Evolutionary conservation across 2,888 invertebrate genomes (phyloP).

Genomic region (Thymelicus acteon): DNA sequence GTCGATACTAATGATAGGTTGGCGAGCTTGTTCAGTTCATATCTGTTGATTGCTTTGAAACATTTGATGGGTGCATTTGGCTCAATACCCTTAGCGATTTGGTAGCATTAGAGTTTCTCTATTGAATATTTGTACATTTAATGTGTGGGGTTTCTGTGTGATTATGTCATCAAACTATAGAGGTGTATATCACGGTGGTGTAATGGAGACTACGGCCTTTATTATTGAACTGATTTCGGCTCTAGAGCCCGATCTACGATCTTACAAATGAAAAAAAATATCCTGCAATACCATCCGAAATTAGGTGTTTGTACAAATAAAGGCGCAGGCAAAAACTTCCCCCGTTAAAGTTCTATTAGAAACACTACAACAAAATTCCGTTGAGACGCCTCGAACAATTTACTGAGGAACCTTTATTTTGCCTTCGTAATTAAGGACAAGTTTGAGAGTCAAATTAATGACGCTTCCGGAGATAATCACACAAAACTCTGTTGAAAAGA

Average conservation of each 20-base stretch:
- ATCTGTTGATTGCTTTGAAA: slow-evolving; percentile 18
- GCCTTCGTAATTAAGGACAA: slow-evolving; percentile 32
- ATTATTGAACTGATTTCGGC: too few species aligned
- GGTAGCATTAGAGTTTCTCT: not conserved
- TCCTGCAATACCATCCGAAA: not conserved
- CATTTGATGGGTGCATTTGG: slow-evolving; percentile 19
- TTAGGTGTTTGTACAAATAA: not conserved
- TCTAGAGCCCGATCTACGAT: too few species aligned
- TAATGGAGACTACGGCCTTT: too few species aligned
- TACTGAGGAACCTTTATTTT: slow-evolving; percentile 4
- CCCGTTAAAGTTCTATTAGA: not conserved
- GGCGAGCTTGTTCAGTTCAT: slow-evolving; percentile 10
- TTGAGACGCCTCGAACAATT: not conserved
- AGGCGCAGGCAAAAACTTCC: not conserved
- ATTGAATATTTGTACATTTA: not conserved
- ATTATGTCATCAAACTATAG: too few species aligned
- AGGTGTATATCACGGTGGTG: too few species aligned
- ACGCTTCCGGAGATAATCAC: slow-evolving; percentile 59
- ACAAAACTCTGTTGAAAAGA: slow-evolving; percentile 37
- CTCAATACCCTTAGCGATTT: slow-evolving; percentile 3
- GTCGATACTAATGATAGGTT: slow-evolving; percentile 1
- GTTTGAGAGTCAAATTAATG: slow-evolving; percentile 57
- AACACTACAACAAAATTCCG: slow-evolving; percentile 9
- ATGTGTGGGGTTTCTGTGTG: not conserved
- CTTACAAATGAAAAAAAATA: too few species aligned